These are phyloP conservation scores for Protobothrops flavoviridis DNA, from an alignment of 2,113 vertebrate genomes.

Conservation along the genomic window DNA sequence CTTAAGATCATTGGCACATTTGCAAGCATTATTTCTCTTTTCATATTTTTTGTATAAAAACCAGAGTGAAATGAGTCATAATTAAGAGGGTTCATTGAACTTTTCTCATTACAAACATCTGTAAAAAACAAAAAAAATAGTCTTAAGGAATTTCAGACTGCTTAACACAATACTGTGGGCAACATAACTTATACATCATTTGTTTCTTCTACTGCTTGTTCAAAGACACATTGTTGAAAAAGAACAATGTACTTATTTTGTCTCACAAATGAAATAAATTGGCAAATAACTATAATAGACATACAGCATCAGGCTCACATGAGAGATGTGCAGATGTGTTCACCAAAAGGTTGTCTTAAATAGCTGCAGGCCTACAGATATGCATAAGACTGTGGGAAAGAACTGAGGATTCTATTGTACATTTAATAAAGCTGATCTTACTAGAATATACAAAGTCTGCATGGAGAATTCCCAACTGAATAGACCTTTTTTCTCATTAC, in stretches of 20 bases:
- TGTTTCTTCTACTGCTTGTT: neutral
- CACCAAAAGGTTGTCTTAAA: neutral
- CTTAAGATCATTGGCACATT: conserved; percentile 2
- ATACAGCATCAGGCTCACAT: neutral
- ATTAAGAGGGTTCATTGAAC: conserved; percentile 3
- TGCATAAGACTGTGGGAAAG: neutral
- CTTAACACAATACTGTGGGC: neutral
- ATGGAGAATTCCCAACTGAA: neutral
- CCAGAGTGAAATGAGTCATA: conserved; percentile 9
- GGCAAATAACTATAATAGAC: neutral
- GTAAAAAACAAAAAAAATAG: neutral
- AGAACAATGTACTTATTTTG: neutral
- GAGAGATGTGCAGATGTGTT: neutral
- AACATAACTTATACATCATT: neutral
- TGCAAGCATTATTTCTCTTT: neutral
- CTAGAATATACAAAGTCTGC: neutral
- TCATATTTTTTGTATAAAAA: neutral
- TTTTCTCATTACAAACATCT: neutral
- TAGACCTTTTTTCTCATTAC: neutral
- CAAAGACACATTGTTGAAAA: neutral
- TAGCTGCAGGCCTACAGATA: neutral
- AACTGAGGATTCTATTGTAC: neutral
- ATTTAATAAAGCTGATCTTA: neutral
- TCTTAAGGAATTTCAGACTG: neutral
- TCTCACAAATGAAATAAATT: neutral